Percentiles rank a stretch among this genome's conserved stretches.
These are phyloP conservation scores for Pteromalus puparum DNA, from an alignment of 1,140 invertebrate genomes.

Conservation along the genomic window DNA sequence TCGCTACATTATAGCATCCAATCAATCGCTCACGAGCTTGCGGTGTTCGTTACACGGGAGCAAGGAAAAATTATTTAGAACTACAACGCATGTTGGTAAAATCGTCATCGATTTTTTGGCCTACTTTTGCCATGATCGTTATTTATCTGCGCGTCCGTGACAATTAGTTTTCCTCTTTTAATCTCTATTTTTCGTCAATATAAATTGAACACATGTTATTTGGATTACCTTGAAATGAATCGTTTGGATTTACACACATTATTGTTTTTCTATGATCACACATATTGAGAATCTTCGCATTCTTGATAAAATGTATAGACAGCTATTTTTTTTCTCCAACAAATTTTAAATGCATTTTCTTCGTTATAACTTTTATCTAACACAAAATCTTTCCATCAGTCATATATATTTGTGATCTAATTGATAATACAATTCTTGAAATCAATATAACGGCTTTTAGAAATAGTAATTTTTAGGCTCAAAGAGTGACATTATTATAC, in stretches of 20 bases:
- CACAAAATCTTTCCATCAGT: background rate
- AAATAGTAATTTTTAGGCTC: slow-evolving; percentile 7
- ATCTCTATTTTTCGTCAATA: background rate
- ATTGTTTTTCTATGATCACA: slow-evolving; percentile 15
- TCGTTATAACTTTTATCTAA: background rate
- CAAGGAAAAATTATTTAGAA: slow-evolving; percentile 4
- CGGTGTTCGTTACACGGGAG: background rate
- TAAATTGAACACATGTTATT: background rate
- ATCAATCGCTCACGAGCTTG: background rate
- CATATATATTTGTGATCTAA: background rate
- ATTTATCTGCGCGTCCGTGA: background rate
- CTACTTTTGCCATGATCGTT: background rate
- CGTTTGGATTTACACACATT: background rate
- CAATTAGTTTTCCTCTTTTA: background rate
- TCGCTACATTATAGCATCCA: background rate
- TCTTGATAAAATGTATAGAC: background rate
- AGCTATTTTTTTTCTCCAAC: background rate
- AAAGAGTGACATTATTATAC: slow-evolving; percentile 14
- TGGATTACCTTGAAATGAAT: background rate
- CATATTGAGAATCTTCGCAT: background rate
- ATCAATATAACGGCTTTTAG: background rate
- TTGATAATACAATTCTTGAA: background rate
- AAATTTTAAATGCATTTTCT: background rate
- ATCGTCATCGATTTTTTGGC: background rate
- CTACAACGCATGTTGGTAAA: background rate